Evolutionary conservation across 2,113 vertebrate genomes (phyloP).

Genomic region (Athene noctua): DNA sequence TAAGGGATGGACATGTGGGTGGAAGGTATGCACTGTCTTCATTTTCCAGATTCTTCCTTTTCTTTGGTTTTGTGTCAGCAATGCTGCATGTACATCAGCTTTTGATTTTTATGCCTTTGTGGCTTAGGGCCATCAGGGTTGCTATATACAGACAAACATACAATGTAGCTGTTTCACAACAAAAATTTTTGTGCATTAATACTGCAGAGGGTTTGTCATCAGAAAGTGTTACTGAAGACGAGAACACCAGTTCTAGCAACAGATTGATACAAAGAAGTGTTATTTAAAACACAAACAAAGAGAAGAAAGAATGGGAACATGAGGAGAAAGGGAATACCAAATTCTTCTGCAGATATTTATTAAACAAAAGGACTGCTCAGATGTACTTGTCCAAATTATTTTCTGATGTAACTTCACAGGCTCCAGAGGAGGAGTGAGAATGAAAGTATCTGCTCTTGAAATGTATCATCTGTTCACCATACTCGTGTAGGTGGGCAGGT

Average conservation of each 20-base stretch:
- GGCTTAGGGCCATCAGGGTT: conserved; percentile 41
- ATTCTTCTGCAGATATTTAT: conserved; percentile 6
- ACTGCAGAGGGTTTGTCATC: background rate
- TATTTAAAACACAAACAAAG: conserved; percentile 13
- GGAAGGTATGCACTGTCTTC: background rate
- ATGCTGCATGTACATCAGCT: background rate
- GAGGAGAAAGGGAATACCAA: background rate
- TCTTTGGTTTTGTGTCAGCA: conserved; percentile 22
- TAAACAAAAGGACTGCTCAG: conserved; percentile 24
- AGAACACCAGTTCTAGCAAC: background rate
- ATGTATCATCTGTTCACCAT: background rate
- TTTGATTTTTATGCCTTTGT: conserved; percentile 41
- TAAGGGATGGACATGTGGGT: background rate
- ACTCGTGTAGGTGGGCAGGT: background rate
- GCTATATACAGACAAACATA: conserved; percentile 52
- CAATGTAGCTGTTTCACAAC: conserved; percentile 33
- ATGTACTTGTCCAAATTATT: conserved; percentile 24
- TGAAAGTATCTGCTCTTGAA: background rate
- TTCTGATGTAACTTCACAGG: conserved; percentile 19
- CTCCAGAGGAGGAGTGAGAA: background rate
- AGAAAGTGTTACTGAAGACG: background rate
- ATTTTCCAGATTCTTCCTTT: conserved; percentile 22
- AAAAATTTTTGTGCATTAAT: background rate
- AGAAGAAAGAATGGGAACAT: background rate
- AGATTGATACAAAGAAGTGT: background rate